Conservation (phyloP, 2,797 vertebrate species). For the Cercopithecus hamlyni region DNA sequence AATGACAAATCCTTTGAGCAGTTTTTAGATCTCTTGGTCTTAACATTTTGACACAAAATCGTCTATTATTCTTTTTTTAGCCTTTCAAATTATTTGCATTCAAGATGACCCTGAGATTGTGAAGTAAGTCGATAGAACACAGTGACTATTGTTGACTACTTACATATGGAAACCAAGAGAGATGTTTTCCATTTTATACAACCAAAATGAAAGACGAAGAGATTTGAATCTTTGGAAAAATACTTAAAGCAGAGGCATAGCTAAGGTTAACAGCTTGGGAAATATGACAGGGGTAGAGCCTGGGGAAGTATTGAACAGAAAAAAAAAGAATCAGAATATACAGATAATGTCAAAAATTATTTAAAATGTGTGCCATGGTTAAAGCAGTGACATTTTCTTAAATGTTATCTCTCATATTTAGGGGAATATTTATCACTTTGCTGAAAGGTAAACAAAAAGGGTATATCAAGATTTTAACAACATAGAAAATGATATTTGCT, state of each 20-base stretch:
- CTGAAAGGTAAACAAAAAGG: neutral
- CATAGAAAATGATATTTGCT: neutral
- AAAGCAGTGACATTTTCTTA: neutral
- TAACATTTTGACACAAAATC: neutral
- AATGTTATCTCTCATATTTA: neutral
- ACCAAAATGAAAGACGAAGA: neutral
- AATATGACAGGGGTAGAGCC: neutral
- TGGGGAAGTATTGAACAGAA: neutral
- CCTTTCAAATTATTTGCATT: neutral
- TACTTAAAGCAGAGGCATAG: neutral
- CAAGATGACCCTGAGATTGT: neutral
- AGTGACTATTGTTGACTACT: neutral
- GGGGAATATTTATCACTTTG: neutral
- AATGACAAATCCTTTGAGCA: neutral
- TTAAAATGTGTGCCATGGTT: neutral
- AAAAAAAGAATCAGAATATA: neutral
- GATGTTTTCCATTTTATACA: neutral
- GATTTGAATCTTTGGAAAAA: neutral
- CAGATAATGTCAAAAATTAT: neutral
- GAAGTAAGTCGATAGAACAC: neutral
- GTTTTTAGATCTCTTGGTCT: neutral
- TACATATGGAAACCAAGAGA: neutral
- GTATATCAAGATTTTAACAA: slow-evolving; percentile 10
- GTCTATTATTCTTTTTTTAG: neutral
- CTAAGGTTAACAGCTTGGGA: neutral